Percentiles rank a stretch among this genome's conserved stretches.
Conservation (phyloP, 2,797 vertebrate genomes). For the Pipistrellus pipistrellus region DNA sequence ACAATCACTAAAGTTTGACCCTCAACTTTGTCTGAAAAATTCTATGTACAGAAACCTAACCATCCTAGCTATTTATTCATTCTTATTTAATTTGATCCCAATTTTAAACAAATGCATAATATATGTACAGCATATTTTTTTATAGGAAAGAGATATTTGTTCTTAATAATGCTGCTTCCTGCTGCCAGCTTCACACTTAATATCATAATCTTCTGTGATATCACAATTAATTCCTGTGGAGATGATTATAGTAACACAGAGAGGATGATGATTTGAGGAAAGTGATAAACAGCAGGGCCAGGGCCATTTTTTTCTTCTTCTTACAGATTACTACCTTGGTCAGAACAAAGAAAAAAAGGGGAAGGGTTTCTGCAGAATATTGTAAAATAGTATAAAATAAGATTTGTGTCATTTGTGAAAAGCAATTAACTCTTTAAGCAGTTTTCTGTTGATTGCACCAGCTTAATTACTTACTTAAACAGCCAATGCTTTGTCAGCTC, state of each 20-base stretch:
- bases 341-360: slow-evolving; percentile 55
- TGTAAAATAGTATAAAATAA: slow-evolving; percentile 62
- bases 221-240: slow-evolving; percentile 88
- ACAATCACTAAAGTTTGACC: background rate
- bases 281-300: slow-evolving; percentile 84
- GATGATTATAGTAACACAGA: slow-evolving; percentile 84
- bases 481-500: slow-evolving; percentile 65
- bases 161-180: slow-evolving; percentile 82
- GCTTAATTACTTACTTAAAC: slow-evolving; percentile 76
- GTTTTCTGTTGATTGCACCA: slow-evolving; percentile 55
- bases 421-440: slow-evolving; percentile 63
- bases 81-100: background rate
- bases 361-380: slow-evolving; percentile 33
- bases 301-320: slow-evolving; percentile 17
- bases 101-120: slow-evolving; percentile 36
- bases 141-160: background rate
- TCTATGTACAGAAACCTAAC: background rate
- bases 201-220: slow-evolving; percentile 87
- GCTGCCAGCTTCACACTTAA: slow-evolving; percentile 78
- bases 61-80: background rate
- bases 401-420: slow-evolving; percentile 56
- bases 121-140: background rate
- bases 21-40: slow-evolving; percentile 11
- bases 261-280: slow-evolving; percentile 87
- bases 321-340: slow-evolving; percentile 64